Base-by-base conservation (phyloP, 1,140 invertebrate species). In the Helicoverpa armigera region DNA sequence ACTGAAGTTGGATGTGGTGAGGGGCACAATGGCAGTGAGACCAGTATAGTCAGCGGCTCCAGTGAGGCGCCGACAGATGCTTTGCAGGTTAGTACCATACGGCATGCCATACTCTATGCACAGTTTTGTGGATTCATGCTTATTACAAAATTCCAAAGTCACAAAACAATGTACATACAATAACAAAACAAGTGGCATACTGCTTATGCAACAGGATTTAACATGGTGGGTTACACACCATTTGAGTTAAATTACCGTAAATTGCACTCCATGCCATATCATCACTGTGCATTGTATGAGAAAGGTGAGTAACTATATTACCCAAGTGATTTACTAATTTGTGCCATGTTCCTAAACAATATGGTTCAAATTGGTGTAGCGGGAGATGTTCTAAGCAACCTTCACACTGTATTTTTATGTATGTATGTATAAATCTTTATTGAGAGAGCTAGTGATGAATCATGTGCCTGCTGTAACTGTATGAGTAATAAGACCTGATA, bases 11-110 rank as follows among this genome's bases (percentile, higher is more conserved):
- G 80, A 9, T 74, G 79, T 13, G 86, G 76, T n/a, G 90, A 89
- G 13, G 89, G 77, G 18, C 86, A 84, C 31, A 93, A 92, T 70
- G 91, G 89, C 9, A 91, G 89, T 65, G 89, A 91, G 9, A 88
- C 85, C 11, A 93, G 89, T 73, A 88, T 90, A 48, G 82, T 83
- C 9, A 89, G 90, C 80, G 89, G 76, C 69, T 88, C 86, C 53
- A 89, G 87, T 77, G 85, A 89, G 79, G 43, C 81, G n/a, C 53
- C 82, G 60, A 43, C 80, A 48, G 78, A 79, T 31, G 48, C 78
- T 51, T 72, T 53, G 18, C 85, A 86, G 86, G 89, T 90, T 82
- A 87, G 87, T 88, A 31, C 50, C 23, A 54, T 31, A 72, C 12
- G 43, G n/a, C 48, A 54, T 54, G 13, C 1, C 50, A 72, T 31